Evolutionary conservation across 2,888 invertebrate species (phyloP).

Genomic region (Cheilosia variabilis): DNA sequence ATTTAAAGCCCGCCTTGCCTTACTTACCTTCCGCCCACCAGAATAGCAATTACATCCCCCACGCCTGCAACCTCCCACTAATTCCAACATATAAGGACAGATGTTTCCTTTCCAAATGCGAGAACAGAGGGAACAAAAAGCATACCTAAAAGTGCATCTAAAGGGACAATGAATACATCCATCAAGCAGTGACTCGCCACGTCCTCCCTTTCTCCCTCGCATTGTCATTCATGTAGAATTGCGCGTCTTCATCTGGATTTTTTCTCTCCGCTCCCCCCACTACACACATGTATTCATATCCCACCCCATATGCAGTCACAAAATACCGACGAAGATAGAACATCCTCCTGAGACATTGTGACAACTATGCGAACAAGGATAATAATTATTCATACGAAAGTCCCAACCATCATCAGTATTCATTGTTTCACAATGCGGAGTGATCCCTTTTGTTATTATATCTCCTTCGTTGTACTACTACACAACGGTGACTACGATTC

Average conservation of each 20-base stretch:
- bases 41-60: neutral
- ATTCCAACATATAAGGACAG: slow-evolving; percentile 48
- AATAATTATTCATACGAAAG: slow-evolving; percentile 73
- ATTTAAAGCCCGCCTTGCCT: too few species aligned
- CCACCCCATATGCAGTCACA: slow-evolving; percentile 20
- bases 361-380: slow-evolving; percentile 73
- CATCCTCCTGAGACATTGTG: slow-evolving; percentile 70
- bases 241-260: slow-evolving; percentile 60
- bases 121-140: slow-evolving; percentile 51
- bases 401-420: slow-evolving; percentile 74
- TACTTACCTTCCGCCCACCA: neutral
- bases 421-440: slow-evolving; percentile 68
- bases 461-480: neutral
- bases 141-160: slow-evolving; percentile 64
- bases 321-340: slow-evolving; percentile 62
- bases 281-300: slow-evolving; percentile 16
- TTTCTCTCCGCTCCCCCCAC: neutral
- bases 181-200: slow-evolving; percentile 58
- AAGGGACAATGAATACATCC: slow-evolving; percentile 71
- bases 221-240: slow-evolving; percentile 66
- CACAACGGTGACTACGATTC: slow-evolving; percentile 1
- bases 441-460: slow-evolving; percentile 62
- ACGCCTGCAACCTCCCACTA: neutral
- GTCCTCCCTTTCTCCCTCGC: neutral
- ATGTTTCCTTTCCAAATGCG: slow-evolving; percentile 57